Evolutionary conservation across 2,797 vertebrate genomes (phyloP), one percentile per base, ranked within the genome.

Genomic region (Phoebastria nigripes): DNA sequence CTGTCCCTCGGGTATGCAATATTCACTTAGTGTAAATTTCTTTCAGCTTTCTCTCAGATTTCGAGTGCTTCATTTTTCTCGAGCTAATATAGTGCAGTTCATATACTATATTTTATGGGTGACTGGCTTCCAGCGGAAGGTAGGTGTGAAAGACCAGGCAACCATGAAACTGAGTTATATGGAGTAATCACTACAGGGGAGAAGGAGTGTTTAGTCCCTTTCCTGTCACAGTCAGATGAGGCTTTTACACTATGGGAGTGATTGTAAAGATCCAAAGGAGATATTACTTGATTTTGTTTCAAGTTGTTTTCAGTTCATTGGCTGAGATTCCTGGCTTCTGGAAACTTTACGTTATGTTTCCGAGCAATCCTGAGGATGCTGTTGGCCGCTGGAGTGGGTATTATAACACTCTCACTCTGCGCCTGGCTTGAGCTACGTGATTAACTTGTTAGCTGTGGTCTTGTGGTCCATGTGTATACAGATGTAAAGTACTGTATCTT

Each of bases 1-100:
- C 11, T 44, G 47, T 96, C 79, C 87, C 94, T 88, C 1, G 58
- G 58, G 94, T 83, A 61, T 55, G 66, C 65, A 65, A 35, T 94
- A 96, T 87, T 95, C 76, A 65, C 72, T 96, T 93, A 94, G 79
- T 83, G 69, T 88, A 92, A 87, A 93, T 95, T 95, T 95, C 87
- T 95, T 95, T 83, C 89, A 92, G 84, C 88, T 92, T 91, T 91
- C 91, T 90, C 81, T 89, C 61, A 47, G 89, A 73, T 96, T 95
- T 87, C 7, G 26, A 95, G 84, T 63, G 76, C 89, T 87, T 97
- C 72, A 82, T 95, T 95, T 96, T 95, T 93, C 82, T 93, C 88
- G 51, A 92, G 82, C 73, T 97, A 92, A 95, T 93, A 93, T 17
- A 96, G 86, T 80, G 78, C 89, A 93, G 89, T 89, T 96, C 82